Evolutionary conservation across 2,888 invertebrate species (phyloP).

Genomic region (Stenchaetothrips biformis): DNA sequence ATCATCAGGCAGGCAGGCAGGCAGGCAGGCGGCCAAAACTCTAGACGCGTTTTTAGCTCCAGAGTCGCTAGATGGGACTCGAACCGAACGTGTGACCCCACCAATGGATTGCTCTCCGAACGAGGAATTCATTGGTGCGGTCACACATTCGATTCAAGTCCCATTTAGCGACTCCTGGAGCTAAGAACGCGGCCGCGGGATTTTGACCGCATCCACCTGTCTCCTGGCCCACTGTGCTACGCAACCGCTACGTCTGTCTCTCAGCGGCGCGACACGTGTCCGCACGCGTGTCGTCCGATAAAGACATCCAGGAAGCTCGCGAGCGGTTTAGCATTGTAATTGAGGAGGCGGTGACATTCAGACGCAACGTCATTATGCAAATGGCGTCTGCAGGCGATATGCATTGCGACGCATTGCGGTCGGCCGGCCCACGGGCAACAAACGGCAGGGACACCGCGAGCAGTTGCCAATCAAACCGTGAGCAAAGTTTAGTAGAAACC

Average conservation of each 20-base stretch:
- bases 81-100: no score
- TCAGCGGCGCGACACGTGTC: neutral
- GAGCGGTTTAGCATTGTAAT: neutral
- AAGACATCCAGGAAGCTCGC: neutral
- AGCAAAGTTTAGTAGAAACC: no score
- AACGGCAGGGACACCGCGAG: neutral
- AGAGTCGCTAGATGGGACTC: no score
- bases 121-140: no score
- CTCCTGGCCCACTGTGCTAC: no score
- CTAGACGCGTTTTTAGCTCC: no score
- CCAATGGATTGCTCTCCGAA: no score
- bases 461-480: neutral
- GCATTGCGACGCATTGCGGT: neutral
- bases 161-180: no score
- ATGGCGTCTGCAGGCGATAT: neutral
- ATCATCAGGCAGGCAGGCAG: no score
- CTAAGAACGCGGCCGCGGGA: neutral
- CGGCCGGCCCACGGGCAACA: neutral
- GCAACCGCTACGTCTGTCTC: neutral
- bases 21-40: no score
- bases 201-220: neutral
- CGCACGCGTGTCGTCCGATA: neutral
- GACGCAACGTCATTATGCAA: slow-evolving; percentile 18
- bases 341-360: slow-evolving; percentile 13
- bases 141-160: no score